Evolutionary conservation across 2,113 vertebrate genomes (phyloP).

Genomic region (Cranoglanis bouderius): DNA sequence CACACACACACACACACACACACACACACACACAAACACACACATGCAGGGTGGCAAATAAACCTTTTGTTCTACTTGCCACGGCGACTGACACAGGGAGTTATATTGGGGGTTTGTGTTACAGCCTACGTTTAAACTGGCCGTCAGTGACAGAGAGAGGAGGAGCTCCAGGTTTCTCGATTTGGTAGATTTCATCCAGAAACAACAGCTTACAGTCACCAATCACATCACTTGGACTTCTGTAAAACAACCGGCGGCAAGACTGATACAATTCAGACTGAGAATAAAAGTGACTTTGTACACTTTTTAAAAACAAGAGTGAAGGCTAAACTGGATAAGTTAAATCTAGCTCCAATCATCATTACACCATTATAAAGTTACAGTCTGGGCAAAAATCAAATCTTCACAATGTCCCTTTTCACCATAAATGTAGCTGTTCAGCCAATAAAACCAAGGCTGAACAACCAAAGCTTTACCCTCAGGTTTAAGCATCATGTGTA

Average conservation of each 20-base stretch:
- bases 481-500: neutral
- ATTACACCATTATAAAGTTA: neutral
- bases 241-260: constrained; percentile 61
- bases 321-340: neutral
- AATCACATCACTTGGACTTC: constrained; percentile 87
- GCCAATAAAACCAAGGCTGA: neutral
- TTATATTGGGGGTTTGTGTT: neutral
- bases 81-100: neutral
- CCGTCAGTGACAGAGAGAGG: constrained; percentile 88
- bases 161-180: constrained; percentile 89
- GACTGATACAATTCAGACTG: neutral
- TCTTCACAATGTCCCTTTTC: neutral
- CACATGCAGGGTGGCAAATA: neutral
- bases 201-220: constrained; percentile 91
- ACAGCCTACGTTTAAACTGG: constrained; percentile 87
- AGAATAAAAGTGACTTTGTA: neutral
- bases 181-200: constrained; percentile 93
- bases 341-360: neutral
- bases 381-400: neutral
- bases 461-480: neutral
- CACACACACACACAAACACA: constrained; percentile 35
- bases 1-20: constrained; percentile 19
- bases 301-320: neutral
- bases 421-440: neutral
- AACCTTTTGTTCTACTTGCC: neutral